A percentile compares a stretch with the other conserved stretches of the same genome.
Evolutionary conservation across 2,113 vertebrate genomes (phyloP).

Genomic region (Thamnaconus septentrionalis): DNA sequence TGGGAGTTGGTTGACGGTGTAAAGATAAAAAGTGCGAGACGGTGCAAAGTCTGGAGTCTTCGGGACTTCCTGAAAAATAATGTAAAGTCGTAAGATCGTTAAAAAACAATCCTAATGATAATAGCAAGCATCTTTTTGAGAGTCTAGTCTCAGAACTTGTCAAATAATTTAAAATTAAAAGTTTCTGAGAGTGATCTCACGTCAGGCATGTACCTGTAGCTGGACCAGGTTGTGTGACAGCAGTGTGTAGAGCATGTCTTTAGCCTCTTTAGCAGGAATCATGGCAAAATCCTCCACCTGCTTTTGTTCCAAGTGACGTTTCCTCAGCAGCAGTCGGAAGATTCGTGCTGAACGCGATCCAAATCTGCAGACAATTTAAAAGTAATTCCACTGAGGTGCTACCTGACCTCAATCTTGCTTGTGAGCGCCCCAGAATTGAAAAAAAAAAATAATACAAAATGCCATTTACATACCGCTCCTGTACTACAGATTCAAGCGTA

Average conservation of each 20-base stretch:
- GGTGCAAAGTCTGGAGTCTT: slow-evolving; percentile 94
- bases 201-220: slow-evolving; percentile 79
- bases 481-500: slow-evolving; percentile 89
- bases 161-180: too few species aligned
- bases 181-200: background rate
- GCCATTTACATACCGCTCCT: slow-evolving; percentile 84
- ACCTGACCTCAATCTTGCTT: background rate
- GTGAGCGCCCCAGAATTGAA: too few species aligned
- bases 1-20: slow-evolving; percentile 83
- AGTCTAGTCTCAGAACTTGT: too few species aligned
- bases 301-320: slow-evolving; percentile 94
- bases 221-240: slow-evolving; percentile 89
- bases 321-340: slow-evolving; percentile 85
- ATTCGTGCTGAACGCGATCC: slow-evolving; percentile 92
- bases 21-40: slow-evolving; percentile 94
- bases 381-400: background rate
- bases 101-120: background rate
- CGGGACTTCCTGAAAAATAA: slow-evolving; percentile 85
- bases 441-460: background rate
- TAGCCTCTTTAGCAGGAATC: slow-evolving; percentile 97
- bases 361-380: slow-evolving; percentile 76
- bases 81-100: too few species aligned
- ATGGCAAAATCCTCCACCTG: slow-evolving; percentile 98
- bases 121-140: background rate
- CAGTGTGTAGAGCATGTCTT: slow-evolving; percentile 96